Evolutionary conservation across 2,113 vertebrate genomes (phyloP).

Genomic region (Xiphophorus hellerii): DNA sequence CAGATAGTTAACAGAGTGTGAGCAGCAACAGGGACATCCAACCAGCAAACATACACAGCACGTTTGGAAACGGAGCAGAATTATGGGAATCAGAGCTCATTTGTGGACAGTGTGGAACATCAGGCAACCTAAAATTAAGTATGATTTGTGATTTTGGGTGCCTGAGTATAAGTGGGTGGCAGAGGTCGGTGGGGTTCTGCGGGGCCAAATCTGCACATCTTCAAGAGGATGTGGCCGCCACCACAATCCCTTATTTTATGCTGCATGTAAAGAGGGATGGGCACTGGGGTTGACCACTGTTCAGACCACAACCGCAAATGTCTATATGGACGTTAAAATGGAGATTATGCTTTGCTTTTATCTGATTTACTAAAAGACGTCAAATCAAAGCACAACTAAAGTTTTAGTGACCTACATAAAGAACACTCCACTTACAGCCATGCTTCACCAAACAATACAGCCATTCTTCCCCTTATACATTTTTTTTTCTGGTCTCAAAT

Average conservation of each 20-base stretch:
- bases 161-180: conserved; percentile 17
- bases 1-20: conserved; percentile 9
- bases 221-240: conserved; percentile 32
- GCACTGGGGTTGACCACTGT: conserved; percentile 15
- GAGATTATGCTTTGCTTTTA: conserved; percentile 2
- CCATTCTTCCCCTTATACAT: not conserved
- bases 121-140: conserved; percentile 45
- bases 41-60: conserved; percentile 20
- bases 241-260: conserved; percentile 4
- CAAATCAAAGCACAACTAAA: not conserved
- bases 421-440: not conserved
- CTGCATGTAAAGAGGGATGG: not conserved
- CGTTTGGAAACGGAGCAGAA: conserved; percentile 3
- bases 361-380: not conserved
- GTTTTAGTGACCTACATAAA: not conserved
- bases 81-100: conserved; percentile 2
- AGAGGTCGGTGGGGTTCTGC: conserved; percentile 2
- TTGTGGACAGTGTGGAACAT: conserved; percentile 37
- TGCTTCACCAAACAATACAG: not conserved
- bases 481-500: not conserved
- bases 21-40: not conserved
- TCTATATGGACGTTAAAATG: conserved; percentile 1
- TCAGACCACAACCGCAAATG: conserved; percentile 34
- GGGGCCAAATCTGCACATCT: conserved; percentile 19
- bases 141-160: conserved; percentile 32